phyloP scores from a whole-genome alignment of 2,888 invertebrate species.

The Cetonia aurata region DNA sequence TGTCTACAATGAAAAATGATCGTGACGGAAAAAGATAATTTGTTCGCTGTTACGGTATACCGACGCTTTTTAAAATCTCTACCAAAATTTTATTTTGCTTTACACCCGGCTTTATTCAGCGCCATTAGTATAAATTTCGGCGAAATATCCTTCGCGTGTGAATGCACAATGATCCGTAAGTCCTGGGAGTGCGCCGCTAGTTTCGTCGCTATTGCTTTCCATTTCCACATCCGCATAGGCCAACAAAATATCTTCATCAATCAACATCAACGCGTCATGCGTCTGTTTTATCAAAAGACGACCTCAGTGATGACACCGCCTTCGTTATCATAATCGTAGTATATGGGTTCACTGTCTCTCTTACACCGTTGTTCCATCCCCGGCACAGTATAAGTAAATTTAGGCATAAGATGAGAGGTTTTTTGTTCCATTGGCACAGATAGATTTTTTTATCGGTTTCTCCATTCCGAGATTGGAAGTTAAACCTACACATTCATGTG shows the following conservation, averaged over 20 bases:
- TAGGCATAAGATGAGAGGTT: background rate
- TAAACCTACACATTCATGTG: too few relatives aligned
- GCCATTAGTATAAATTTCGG: constrained; percentile 49
- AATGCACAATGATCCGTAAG: constrained; percentile 45
- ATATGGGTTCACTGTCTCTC: constrained; percentile 7
- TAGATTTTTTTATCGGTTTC: background rate
- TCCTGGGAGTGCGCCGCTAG: constrained; percentile 27
- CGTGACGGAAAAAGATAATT: constrained; percentile 41
- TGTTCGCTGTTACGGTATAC: constrained; percentile 41
- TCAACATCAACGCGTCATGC: constrained; percentile 47
- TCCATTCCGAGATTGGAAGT: too few relatives aligned
- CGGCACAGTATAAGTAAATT: too few relatives aligned
- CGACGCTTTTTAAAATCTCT: constrained; percentile 45
- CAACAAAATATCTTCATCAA: constrained; percentile 48
- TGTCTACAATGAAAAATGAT: constrained; percentile 43
- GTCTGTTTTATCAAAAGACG: constrained; percentile 46
- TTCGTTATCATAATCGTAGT: constrained; percentile 22
- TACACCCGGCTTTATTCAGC: constrained; percentile 43
- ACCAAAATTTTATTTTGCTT: constrained; percentile 39
- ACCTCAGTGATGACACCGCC: constrained; percentile 22
- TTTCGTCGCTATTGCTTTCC: constrained; percentile 33
- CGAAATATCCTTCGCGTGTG: constrained; percentile 46
- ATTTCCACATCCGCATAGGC: constrained; percentile 7
- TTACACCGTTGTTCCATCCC: too few relatives aligned
- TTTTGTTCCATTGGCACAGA: background rate